These are phyloP conservation scores for Mesoclemmys tuberculata DNA, from an alignment of 2,113 vertebrate genomes.

Conservation along the genomic window DNA sequence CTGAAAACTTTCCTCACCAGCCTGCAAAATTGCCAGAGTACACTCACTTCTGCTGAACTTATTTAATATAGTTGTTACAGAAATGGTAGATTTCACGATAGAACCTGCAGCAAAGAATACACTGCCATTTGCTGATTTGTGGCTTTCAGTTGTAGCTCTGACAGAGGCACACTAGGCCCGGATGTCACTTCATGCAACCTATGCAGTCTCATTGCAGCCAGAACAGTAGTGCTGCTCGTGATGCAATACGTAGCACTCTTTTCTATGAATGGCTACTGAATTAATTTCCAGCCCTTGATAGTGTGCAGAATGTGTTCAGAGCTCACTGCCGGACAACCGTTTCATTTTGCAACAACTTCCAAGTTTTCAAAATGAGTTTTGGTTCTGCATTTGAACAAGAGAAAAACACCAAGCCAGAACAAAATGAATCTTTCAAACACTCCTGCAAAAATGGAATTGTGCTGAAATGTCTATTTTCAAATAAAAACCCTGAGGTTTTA, in stretches of 20 bases:
- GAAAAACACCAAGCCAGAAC: neutral
- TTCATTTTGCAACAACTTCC: neutral
- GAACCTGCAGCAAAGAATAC: neutral
- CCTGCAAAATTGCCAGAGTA: too few species aligned
- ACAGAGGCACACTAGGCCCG: neutral
- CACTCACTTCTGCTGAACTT: neutral
- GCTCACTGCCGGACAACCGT: neutral
- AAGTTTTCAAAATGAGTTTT: neutral
- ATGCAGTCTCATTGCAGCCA: neutral
- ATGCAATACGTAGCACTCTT: neutral
- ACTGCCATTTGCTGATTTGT: neutral
- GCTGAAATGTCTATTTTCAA: neutral
- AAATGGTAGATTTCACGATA: neutral
- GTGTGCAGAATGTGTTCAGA: neutral
- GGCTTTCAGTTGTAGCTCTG: neutral
- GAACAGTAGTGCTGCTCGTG: neutral
- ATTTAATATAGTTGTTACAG: neutral
- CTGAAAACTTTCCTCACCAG: too few species aligned
- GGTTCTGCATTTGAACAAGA: neutral
- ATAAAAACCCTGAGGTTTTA: neutral
- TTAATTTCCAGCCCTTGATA: neutral
- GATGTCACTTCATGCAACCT: neutral
- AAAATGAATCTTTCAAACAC: neutral
- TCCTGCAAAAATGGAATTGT: neutral
- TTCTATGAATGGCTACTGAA: neutral